Conservation (phyloP, 2,113 vertebrate genomes). For the Cyprinodon brontotheroides region DNA sequence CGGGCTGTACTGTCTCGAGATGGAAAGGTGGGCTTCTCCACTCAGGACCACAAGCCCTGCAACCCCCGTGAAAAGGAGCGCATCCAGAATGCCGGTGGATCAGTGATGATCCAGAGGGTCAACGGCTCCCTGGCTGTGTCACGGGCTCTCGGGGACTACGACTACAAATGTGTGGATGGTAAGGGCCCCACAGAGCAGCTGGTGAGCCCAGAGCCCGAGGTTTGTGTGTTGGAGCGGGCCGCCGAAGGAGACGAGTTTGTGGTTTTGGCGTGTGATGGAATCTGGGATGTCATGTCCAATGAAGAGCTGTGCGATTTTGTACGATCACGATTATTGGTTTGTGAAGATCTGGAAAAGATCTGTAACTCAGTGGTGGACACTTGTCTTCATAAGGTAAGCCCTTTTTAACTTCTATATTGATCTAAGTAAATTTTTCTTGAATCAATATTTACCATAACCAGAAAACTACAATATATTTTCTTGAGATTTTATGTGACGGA, state of each 20-base stretch:
- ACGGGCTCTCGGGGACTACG: constrained; percentile 97
- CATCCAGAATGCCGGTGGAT: constrained; percentile 98
- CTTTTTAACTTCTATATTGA: not conserved
- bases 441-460: too few species aligned
- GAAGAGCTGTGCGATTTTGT: constrained; percentile 98
- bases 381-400: constrained; percentile 97
- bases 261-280: constrained; percentile 97
- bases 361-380: constrained; percentile 99
- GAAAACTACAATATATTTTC: too few species aligned
- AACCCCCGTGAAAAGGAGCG: constrained; percentile 97
- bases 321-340: constrained; percentile 93
- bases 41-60: constrained; percentile 99
- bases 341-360: constrained; percentile 96
- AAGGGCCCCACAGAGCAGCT: constrained; percentile 99
- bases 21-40: constrained; percentile 95
- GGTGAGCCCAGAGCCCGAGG: constrained; percentile 98
- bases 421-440: not conserved
- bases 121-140: constrained; percentile 98
- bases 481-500: too few species aligned
- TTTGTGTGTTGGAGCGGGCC: constrained; percentile 92
- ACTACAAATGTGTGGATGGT: constrained; percentile 99
- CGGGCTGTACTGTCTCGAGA: constrained; percentile 93
- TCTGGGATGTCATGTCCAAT: constrained; percentile 99
- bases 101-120: constrained; percentile 98
- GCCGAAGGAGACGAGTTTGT: constrained; percentile 96